Evolutionary conservation across 2,797 vertebrate species (phyloP).

Genomic region (Xenentodon cancila): DNA sequence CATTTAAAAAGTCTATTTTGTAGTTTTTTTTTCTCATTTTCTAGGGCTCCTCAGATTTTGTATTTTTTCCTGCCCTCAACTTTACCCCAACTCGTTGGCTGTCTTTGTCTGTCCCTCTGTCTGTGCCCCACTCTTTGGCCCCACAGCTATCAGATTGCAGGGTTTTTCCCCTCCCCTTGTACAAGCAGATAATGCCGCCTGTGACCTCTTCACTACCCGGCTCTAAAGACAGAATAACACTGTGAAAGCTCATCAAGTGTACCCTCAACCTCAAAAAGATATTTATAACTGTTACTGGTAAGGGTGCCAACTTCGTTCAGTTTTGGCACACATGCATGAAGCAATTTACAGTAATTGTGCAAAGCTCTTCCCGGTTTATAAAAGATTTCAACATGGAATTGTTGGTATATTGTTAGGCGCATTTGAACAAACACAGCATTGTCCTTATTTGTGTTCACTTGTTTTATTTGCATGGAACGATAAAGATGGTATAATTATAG

Average conservation of each 20-base stretch:
- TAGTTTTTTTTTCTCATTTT: slow-evolving; percentile 11
- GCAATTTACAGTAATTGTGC: background rate
- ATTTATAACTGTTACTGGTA: slow-evolving; percentile 23
- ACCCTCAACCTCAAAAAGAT: slow-evolving; percentile 14
- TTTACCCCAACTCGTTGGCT: slow-evolving; percentile 39
- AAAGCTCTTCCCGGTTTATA: background rate
- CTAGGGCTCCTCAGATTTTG: background rate
- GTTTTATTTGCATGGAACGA: background rate
- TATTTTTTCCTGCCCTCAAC: slow-evolving; percentile 38
- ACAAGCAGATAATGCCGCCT: slow-evolving; percentile 68
- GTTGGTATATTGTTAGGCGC: background rate
- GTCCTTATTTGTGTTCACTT: background rate
- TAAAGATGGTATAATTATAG: too few species aligned
- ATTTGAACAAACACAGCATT: background rate
- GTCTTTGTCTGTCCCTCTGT: slow-evolving; percentile 58
- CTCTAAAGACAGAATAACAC: slow-evolving; percentile 46
- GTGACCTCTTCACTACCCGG: slow-evolving; percentile 60
- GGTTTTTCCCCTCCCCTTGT: slow-evolving; percentile 66
- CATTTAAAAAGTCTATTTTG: slow-evolving; percentile 5
- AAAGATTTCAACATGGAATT: background rate
- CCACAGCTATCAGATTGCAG: slow-evolving; percentile 75
- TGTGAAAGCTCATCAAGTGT: slow-evolving; percentile 48
- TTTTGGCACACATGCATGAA: slow-evolving; percentile 3
- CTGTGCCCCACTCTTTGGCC: slow-evolving; percentile 70
- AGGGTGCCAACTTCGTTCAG: slow-evolving; percentile 1